These are phyloP conservation scores for Sebastes cheni DNA, from an alignment of 2,797 vertebrate genomes.

Conservation along the genomic window DNA sequence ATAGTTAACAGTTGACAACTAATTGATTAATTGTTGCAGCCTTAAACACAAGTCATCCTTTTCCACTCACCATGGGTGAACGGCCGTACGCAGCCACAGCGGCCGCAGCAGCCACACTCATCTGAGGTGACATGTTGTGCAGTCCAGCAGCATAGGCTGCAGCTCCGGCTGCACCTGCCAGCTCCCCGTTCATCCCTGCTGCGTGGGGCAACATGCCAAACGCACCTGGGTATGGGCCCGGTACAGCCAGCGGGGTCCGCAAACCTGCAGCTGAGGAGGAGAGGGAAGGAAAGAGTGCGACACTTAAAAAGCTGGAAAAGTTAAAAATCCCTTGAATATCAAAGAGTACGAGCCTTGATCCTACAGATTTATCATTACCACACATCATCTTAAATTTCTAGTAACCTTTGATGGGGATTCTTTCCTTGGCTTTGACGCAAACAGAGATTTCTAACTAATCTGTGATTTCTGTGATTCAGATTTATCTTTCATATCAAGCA, in stretches of 20 bases:
- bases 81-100: slow-evolving; percentile 94
- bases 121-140: slow-evolving; percentile 96
- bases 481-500: not conserved
- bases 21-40: too few relatives aligned
- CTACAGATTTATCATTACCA: not conserved
- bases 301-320: not conserved
- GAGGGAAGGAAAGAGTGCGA: not conserved
- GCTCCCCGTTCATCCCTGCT: slow-evolving; percentile 92
- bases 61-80: slow-evolving; percentile 89
- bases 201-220: slow-evolving; percentile 95
- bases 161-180: slow-evolving; percentile 89
- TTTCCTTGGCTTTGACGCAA: not conserved
- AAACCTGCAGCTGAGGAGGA: slow-evolving; percentile 86
- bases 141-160: slow-evolving; percentile 89
- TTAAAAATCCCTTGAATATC: not conserved
- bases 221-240: slow-evolving; percentile 90
- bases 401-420: not conserved
- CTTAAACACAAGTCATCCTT: not conserved
- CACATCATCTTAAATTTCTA: not conserved
- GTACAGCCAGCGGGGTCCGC: slow-evolving; percentile 90
- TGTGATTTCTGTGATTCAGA: not conserved
- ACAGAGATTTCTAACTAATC: not conserved
- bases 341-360: not conserved
- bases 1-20: too few relatives aligned
- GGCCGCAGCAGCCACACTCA: slow-evolving; percentile 91